Conservation (phyloP, 2,113 vertebrate genomes). For the Coreoperca whiteheadi region DNA sequence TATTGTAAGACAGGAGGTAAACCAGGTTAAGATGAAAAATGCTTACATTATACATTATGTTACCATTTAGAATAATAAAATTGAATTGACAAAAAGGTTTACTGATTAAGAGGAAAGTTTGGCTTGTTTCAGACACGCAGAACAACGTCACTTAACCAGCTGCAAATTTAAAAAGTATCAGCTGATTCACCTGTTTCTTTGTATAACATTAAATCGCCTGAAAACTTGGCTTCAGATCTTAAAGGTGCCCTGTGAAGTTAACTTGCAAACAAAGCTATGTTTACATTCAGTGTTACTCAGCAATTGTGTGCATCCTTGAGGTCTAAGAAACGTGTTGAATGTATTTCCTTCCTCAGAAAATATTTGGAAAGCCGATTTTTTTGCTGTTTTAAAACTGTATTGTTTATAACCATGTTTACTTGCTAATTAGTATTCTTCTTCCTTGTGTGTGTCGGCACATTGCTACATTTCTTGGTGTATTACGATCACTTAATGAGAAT, state of each 20-base stretch:
- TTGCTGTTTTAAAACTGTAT: not conserved
- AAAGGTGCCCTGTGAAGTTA: conserved; percentile 1
- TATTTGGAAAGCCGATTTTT: too few species aligned
- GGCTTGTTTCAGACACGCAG: not conserved
- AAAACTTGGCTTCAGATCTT: conserved; percentile 6
- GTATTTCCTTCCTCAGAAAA: not conserved
- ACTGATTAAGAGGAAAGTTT: not conserved
- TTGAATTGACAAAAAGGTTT: not conserved
- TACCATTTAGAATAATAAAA: not conserved
- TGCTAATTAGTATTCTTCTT: not conserved
- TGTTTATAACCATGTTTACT: not conserved
- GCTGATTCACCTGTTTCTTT: not conserved
- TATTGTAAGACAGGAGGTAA: not conserved
- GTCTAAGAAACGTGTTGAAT: not conserved
- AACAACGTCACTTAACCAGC: not conserved
- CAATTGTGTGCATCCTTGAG: not conserved
- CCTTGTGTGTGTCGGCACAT: not conserved
- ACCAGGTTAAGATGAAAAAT: not conserved
- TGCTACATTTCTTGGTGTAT: not conserved
- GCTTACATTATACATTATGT: not conserved
- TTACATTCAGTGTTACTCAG: not conserved
- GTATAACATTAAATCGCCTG: not conserved
- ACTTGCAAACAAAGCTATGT: not conserved
- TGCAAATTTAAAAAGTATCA: not conserved
- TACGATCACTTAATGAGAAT: not conserved